Base-by-base conservation (phyloP, 2,797 vertebrate species). In the Neosilurus hyrtlii region DNA sequence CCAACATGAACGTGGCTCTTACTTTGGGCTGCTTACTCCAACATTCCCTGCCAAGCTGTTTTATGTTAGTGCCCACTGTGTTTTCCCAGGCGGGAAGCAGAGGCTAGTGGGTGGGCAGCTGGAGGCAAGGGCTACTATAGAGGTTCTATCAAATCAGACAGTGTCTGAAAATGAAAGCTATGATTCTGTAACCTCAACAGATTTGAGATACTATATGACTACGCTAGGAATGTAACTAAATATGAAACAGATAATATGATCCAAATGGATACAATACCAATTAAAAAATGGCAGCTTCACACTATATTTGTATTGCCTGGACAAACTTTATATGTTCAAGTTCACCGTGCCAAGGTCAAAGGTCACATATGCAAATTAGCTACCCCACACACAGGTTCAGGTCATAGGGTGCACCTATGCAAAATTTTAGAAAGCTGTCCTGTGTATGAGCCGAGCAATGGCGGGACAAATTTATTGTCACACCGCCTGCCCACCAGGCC, bases 51-150 rank as follows among this genome's bases (percentile, higher is more conserved):
- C 81, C 89, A 83, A 67, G 62, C 66, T 85, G 80, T 87, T 88
- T 87, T 84, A 88, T 86, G 86, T 85, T 51, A 65, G 54, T 62
- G 68, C 65, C 81, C 26, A 80, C 75, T 77, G 84, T 67, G 70
- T 72, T 84, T 88, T 88, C 82, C 63, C 74, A 85, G 73, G 66
- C 73, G 35, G n/a, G 67, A n/a, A 68, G 82, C 85, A 82, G 70
- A 52, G 43, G 81, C 37, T 66, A 56, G 83, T 81, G 75, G 67
- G 79, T 80, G 72, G 65, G 71, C 35, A 30, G 76, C 62, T 52
- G 79, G 54, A 77, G 20, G 30, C 70, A 49, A 65, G 35, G 76
- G 43, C 82, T 73, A 78, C 51, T 52, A 30, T n/a, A 83, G 74
- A 71, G 70, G 59, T 35, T 63, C 37, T 62, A 56, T 77, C 51